phyloP scores from a whole-genome alignment of 1,140 invertebrate genomes.

The Musca vetustissima region DNA sequence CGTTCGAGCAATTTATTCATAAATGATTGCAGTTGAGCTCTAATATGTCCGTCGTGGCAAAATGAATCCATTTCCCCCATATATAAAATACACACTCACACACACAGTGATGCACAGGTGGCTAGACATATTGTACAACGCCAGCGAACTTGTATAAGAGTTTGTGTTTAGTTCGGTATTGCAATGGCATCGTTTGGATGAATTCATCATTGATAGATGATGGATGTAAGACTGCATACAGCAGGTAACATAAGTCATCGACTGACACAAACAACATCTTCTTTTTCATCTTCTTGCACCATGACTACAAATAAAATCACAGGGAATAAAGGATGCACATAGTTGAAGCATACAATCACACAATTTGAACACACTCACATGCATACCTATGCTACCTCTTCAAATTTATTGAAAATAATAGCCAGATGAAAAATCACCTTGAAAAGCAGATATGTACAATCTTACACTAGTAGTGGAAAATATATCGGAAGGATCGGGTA shows the following conservation, averaged over 20 bases:
- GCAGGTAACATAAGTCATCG: slow-evolving; percentile 26
- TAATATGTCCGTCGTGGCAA: slow-evolving; percentile 35
- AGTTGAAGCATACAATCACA: too few relatives aligned
- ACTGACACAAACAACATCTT: slow-evolving; percentile 18
- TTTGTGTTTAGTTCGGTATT: slow-evolving; percentile 28
- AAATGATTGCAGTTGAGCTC: slow-evolving; percentile 39
- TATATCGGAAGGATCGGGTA: too few relatives aligned
- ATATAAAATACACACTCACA: slow-evolving; percentile 4
- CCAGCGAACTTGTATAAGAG: not conserved
- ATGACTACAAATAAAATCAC: slow-evolving; percentile 4
- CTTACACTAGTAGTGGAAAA: too few relatives aligned
- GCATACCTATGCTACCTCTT: not conserved
- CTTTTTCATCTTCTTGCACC: not conserved
- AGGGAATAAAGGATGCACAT: not conserved
- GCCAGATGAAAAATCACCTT: slow-evolving; percentile 8
- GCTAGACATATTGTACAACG: not conserved
- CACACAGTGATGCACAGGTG: slow-evolving; percentile 7
- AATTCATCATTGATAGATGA: slow-evolving; percentile 54
- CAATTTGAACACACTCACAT: not conserved
- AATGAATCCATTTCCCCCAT: slow-evolving; percentile 29
- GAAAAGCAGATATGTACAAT: not conserved
- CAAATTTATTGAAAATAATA: slow-evolving; percentile 14
- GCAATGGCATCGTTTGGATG: slow-evolving; percentile 35
- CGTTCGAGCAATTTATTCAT: slow-evolving; percentile 46
- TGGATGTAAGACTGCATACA: slow-evolving; percentile 36